Evolutionary conservation across 2,888 invertebrate species (phyloP).

Genomic region (Hemistola chrysoprasaria): DNA sequence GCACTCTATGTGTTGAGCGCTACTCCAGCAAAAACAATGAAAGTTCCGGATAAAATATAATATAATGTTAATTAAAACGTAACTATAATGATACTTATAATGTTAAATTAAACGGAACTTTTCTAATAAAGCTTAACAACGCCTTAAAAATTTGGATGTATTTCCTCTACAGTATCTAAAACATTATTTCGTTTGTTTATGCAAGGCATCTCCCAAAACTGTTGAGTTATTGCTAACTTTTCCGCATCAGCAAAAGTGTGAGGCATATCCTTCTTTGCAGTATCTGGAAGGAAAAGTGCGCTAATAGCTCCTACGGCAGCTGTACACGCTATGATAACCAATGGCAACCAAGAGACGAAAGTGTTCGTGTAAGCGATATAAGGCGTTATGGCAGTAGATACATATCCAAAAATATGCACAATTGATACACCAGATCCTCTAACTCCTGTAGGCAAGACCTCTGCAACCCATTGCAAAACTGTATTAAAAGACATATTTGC

Average conservation of each 20-base stretch:
- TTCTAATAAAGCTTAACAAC: constrained; percentile 20
- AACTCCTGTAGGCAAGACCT: constrained; percentile 53
- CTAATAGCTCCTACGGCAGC: constrained; percentile 41
- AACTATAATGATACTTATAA: no score
- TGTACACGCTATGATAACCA: constrained; percentile 44
- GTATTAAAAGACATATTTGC: constrained; percentile 52
- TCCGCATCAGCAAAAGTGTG: constrained; percentile 66
- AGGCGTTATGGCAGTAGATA: constrained; percentile 51
- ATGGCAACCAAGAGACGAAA: constrained; percentile 52
- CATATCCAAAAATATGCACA: constrained; percentile 52
- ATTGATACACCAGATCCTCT: constrained; percentile 54
- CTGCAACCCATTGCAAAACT: constrained; percentile 55
- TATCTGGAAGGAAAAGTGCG: constrained; percentile 57
- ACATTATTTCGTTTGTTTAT: constrained; percentile 29
- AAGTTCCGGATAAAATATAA: no score
- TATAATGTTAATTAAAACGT: no score
- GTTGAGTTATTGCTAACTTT: constrained; percentile 42
- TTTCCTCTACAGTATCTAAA: constrained; percentile 16
- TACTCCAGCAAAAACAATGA: no score
- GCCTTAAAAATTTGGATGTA: constrained; percentile 32
- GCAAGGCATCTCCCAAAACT: constrained; percentile 54
- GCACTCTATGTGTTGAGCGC: no score
- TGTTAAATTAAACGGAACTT: no score
- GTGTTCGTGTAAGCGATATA: constrained; percentile 58
- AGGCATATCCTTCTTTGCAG: constrained; percentile 59